Percentiles rank a stretch among this genome's conserved stretches.
These are phyloP conservation scores for Epinephelus fuscoguttatus DNA, from an alignment of 2,113 vertebrate species.

Conservation along the genomic window DNA sequence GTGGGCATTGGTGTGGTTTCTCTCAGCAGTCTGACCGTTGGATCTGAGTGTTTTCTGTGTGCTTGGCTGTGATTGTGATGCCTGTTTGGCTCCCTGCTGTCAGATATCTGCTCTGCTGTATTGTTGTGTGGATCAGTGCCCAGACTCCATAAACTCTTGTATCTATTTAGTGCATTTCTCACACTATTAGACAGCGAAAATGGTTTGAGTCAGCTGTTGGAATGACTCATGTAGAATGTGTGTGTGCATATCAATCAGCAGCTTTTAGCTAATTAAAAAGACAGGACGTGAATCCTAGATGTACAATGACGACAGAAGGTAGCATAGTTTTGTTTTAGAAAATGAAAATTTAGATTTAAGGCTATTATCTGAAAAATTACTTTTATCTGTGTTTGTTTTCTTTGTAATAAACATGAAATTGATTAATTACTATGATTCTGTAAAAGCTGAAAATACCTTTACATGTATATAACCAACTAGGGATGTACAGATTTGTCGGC, in stretches of 20 bases:
- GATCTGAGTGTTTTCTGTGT: slow-evolving; percentile 24
- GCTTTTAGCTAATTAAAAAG: slow-evolving; percentile 7
- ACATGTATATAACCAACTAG: no score
- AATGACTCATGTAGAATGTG: slow-evolving; percentile 4
- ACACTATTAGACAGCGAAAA: slow-evolving; percentile 6
- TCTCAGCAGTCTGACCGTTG: neutral
- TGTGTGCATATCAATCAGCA: neutral
- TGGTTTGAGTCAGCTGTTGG: neutral
- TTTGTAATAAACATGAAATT: no score
- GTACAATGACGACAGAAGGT: neutral
- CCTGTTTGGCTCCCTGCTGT: slow-evolving; percentile 12
- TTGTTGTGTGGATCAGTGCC: slow-evolving; percentile 38
- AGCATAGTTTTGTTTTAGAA: no score
- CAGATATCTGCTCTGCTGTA: slow-evolving; percentile 6
- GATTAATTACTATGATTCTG: no score
- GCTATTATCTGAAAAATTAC: no score
- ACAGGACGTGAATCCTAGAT: neutral
- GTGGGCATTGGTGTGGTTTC: neutral
- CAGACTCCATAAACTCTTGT: slow-evolving; percentile 29
- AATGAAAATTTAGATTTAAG: no score
- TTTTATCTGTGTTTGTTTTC: no score
- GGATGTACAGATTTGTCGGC: no score
- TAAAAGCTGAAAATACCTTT: no score
- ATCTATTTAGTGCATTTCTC: slow-evolving; percentile 24
- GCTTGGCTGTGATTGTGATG: slow-evolving; percentile 20